Evolutionary conservation across 2,888 invertebrate species (phyloP).

Genomic region (Ophion ellenae): DNA sequence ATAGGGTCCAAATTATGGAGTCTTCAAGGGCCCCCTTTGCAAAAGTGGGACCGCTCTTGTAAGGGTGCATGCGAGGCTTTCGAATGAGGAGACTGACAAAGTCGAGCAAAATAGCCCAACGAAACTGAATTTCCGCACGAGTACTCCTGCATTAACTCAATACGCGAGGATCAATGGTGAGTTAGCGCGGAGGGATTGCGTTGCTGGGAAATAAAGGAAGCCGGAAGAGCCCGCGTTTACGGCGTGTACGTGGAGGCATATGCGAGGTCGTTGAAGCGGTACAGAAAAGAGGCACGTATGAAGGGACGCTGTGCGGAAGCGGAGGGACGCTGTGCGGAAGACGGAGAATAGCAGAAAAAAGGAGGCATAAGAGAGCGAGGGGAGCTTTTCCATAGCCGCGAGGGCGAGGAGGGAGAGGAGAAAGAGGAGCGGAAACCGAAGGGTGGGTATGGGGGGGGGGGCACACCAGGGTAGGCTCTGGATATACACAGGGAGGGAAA

Average conservation of each 20-base stretch:
- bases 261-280: constrained; percentile 51
- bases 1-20: background rate
- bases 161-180: constrained; percentile 30
- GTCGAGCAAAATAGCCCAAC: background rate
- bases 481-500: constrained; percentile 71
- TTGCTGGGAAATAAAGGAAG: constrained; percentile 34
- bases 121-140: background rate
- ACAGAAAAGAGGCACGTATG: constrained; percentile 51
- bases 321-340: constrained; percentile 29
- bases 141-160: constrained; percentile 18
- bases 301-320: constrained; percentile 51
- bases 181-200: constrained; percentile 29
- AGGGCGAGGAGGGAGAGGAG: constrained; percentile 34
- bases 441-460: constrained; percentile 41
- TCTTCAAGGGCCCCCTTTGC: background rate
- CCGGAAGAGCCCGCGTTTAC: constrained; percentile 25
- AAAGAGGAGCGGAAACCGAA: constrained; percentile 15
- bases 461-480: constrained; percentile 68
- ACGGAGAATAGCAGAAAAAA: constrained; percentile 11
- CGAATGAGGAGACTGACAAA: background rate
- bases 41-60: background rate
- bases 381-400: background rate
- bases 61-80: background rate
- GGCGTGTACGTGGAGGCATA: background rate
- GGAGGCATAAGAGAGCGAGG: constrained; percentile 18